Conservation (phyloP, 2,113 vertebrate species). For the Oreamnos americanus region DNA sequence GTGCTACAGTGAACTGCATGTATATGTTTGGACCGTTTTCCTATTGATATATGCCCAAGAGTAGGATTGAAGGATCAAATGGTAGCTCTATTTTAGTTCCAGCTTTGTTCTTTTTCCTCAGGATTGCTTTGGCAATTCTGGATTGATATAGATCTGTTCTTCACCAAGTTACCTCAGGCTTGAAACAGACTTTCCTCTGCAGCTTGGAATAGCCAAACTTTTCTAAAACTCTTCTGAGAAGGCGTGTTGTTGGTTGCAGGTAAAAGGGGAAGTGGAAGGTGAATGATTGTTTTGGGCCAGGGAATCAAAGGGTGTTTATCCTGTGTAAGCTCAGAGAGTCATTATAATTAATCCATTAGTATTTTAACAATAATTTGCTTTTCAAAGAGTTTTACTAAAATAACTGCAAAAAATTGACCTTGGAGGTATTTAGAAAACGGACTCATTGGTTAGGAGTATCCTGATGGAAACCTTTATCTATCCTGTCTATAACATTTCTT, state of each 20-base stretch:
- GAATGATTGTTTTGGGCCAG: background rate
- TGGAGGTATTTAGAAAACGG: constrained; percentile 14
- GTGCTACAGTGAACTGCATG: background rate
- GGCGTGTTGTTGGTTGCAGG: background rate
- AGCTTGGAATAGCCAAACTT: background rate
- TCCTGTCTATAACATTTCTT: background rate
- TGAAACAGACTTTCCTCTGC: background rate
- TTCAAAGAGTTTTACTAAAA: constrained; percentile 5
- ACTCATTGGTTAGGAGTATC: background rate
- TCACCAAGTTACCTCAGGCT: background rate
- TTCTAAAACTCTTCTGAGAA: background rate
- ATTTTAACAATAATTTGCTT: constrained; percentile 26
- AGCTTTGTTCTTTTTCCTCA: background rate
- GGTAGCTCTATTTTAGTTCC: background rate
- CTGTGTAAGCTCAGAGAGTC: background rate
- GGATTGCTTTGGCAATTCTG: background rate
- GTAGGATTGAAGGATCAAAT: background rate
- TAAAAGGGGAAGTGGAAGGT: background rate
- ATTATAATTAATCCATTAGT: background rate
- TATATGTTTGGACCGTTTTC: background rate
- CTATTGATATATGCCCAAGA: background rate
- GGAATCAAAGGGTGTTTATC: background rate
- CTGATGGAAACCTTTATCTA: background rate
- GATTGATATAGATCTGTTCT: background rate
- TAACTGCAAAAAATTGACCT: constrained; percentile 22